phyloP scores from a whole-genome alignment of 2,113 vertebrate species.

The Eolophus roseicapilla region DNA sequence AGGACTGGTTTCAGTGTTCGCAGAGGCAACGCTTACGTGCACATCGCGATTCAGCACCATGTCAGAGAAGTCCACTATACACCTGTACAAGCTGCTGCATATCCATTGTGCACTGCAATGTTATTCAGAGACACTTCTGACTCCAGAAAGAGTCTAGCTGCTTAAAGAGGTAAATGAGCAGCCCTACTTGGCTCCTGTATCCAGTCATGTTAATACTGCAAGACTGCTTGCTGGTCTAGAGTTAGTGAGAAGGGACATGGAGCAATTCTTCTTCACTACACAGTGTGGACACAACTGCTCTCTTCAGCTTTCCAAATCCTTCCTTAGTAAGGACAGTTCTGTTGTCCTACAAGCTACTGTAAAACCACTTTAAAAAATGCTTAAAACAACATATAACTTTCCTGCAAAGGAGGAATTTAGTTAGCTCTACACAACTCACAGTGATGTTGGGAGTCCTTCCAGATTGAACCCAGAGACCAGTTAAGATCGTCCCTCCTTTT shows the following conservation, averaged over 20 bases:
- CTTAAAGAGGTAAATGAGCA: not conserved
- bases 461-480: not conserved
- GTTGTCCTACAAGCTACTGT: not conserved
- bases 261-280: not conserved
- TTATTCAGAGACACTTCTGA: not conserved
- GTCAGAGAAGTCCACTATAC: not conserved
- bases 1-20: not conserved
- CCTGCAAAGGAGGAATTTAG: not conserved
- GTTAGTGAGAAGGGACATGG: not conserved
- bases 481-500: not conserved
- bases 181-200: not conserved
- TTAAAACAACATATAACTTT: not conserved
- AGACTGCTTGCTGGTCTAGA: not conserved
- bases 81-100: not conserved
- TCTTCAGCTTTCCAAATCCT: not conserved
- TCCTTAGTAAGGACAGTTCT: not conserved
- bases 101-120: accelerated
- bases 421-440: not conserved
- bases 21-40: accelerated
- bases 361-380: not conserved
- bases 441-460: not conserved
- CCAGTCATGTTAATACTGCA: not conserved
- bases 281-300: not conserved
- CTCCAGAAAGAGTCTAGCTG: not conserved
- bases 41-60: accelerated